Base-by-base conservation (phyloP, 2,888 invertebrate genomes). In the Yponomeuta plumbellus region DNA sequence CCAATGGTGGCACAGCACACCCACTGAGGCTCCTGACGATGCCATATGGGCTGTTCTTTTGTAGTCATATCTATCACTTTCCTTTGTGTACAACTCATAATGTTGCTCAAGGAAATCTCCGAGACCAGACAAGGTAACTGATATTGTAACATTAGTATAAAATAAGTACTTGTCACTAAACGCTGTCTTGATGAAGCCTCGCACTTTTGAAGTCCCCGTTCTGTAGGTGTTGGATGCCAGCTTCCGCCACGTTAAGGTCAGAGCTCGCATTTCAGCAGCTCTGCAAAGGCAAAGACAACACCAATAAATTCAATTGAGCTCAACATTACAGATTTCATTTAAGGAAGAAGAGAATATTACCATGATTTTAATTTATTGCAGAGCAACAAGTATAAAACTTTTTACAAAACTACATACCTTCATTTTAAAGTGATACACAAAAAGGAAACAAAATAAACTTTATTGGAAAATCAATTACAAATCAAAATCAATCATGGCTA, bases 1-100 rank as follows among this genome's bases (percentile, higher is more conserved):
- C 97, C 98, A 98, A 79, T 94, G 94, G 78, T 98, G 98, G 75
- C 97, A 96, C 17, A 97, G 83, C 2, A 96, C 86, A 39, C 98
- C 98, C 1, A 97, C 93, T 0, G 95, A 93, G 57, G 95, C 91
- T 6, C 98, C 98, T 11, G 97, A 95, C 66, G 94, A 88, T 1
- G 94, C 94, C 96, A 98, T 97, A 69, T 96, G 94, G 67, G 88
- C 80, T 3, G 96, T 96, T 71, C 98, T 91, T 69, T 78, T 87
- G 17, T 76, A 72, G 75, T 95, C 93, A 92, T 93, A 95, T 70
- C 83, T 82, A 4, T 93, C 86, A 71, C 94, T 84, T 70, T 94
- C 92, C 20, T 92, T 92, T 68, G 86, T 92, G 65, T 93, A 91
- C 65, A 94, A 94, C 88, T 97, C 97, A 80, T 96, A 96, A 64